Evolutionary conservation across 2,113 vertebrate genomes (phyloP).

Genomic region (Phylloscopus trochilus): DNA sequence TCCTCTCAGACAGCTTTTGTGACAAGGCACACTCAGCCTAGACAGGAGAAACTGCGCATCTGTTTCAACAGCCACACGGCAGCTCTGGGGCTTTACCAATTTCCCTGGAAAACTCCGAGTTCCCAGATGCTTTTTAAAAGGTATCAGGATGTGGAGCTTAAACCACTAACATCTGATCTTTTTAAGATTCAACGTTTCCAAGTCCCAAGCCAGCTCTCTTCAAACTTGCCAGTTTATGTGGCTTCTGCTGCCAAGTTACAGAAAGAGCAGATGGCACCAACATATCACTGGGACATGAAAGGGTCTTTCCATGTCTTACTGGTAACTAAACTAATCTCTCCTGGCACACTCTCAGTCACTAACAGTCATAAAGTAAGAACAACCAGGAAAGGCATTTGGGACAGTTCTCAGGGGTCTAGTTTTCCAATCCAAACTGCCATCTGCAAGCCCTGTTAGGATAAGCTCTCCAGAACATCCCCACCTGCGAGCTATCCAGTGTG

Average conservation of each 20-base stretch:
- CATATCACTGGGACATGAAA: neutral
- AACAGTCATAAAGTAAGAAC: neutral
- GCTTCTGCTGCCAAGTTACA: slow-evolving; percentile 4
- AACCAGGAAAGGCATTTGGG: neutral
- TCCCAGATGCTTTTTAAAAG: neutral
- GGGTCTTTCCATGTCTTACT: neutral
- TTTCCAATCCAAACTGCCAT: neutral
- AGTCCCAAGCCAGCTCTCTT: neutral
- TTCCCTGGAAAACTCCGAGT: neutral
- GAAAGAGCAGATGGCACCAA: neutral
- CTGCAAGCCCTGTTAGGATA: neutral
- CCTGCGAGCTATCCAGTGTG: rapidly evolving
- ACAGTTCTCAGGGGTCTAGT: neutral
- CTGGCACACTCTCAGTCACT: neutral
- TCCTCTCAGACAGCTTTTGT: neutral
- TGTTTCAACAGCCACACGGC: neutral
- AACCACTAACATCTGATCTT: neutral
- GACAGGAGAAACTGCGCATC: neutral
- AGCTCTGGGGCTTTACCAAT: neutral
- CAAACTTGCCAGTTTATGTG: neutral
- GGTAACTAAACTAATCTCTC: neutral
- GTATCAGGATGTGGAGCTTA: neutral
- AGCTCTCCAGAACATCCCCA: neutral
- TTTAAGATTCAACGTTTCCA: neutral
- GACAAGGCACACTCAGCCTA: neutral